Evolutionary conservation across 2,797 vertebrate genomes (phyloP).

Genomic region (Ctenopoma multispine): DNA sequence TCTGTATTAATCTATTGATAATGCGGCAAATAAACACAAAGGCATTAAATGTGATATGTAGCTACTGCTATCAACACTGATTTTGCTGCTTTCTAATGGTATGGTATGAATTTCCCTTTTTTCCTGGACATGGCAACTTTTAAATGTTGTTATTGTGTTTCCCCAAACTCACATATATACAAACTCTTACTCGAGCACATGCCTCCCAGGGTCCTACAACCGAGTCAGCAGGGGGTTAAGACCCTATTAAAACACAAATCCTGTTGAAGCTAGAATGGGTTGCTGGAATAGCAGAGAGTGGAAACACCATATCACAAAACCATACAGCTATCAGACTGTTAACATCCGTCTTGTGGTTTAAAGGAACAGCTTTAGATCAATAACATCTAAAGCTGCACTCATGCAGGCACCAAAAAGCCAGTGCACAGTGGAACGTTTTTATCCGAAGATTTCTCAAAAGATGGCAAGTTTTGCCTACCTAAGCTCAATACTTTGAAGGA

Average conservation of each 20-base stretch:
- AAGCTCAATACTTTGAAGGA: slow-evolving; percentile 8
- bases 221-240: slow-evolving; percentile 57
- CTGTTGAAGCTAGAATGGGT: slow-evolving; percentile 61
- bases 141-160: slow-evolving; percentile 12
- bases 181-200: slow-evolving; percentile 26
- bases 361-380: slow-evolving; percentile 66
- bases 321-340: slow-evolving; percentile 37
- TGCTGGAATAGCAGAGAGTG: slow-evolving; percentile 54
- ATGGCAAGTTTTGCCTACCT: slow-evolving; percentile 24
- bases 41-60: not conserved
- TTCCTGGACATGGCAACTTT: slow-evolving; percentile 26
- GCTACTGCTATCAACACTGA: slow-evolving; percentile 3
- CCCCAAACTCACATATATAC: slow-evolving; percentile 9
- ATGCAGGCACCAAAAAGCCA: slow-evolving; percentile 38
- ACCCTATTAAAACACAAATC: slow-evolving; percentile 72
- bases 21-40: slow-evolving; percentile 2
- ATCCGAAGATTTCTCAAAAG: slow-evolving; percentile 16
- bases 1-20: slow-evolving; percentile 15
- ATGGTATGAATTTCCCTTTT: slow-evolving; percentile 20
- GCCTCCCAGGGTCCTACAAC: slow-evolving; percentile 57
- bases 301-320: slow-evolving; percentile 53
- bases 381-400: slow-evolving; percentile 54
- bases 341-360: slow-evolving; percentile 56
- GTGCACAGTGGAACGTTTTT: slow-evolving; percentile 30
- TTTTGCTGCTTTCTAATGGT: slow-evolving; percentile 27